These are phyloP conservation scores for Nycteola revayana DNA, from an alignment of 2,888 invertebrate species.

Conservation along the genomic window DNA sequence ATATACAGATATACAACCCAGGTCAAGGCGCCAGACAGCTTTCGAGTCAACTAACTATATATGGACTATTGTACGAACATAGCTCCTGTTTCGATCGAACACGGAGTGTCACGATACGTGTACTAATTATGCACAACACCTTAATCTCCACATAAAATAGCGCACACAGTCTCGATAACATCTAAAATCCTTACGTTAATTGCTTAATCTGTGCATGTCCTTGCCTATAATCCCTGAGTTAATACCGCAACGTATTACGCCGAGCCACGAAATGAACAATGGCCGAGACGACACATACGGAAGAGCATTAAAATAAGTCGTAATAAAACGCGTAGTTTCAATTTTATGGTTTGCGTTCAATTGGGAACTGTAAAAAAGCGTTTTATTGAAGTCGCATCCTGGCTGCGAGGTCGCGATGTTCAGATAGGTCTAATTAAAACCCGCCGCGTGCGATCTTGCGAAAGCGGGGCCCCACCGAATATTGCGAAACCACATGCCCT, in stretches of 20 bases:
- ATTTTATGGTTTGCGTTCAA: slow-evolving; percentile 76
- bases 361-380: slow-evolving; percentile 77
- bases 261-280: slow-evolving; percentile 54
- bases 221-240: slow-evolving; percentile 53
- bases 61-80: slow-evolving; percentile 57
- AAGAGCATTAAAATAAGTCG: slow-evolving; percentile 71
- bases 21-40: slow-evolving; percentile 78
- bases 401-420: slow-evolving; percentile 70
- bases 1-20: slow-evolving; percentile 61
- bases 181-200: slow-evolving; percentile 54
- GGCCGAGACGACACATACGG: slow-evolving; percentile 61
- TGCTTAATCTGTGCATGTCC: slow-evolving; percentile 66
- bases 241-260: slow-evolving; percentile 32
- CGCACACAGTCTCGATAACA: slow-evolving; percentile 49
- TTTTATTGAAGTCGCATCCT: slow-evolving; percentile 79
- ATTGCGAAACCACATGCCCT: slow-evolving; percentile 61
- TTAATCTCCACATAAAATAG: slow-evolving; percentile 65
- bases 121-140: slow-evolving; percentile 52
- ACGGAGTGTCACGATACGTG: slow-evolving; percentile 56
- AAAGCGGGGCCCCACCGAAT: slow-evolving; percentile 52
- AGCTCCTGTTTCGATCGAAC: slow-evolving; percentile 55
- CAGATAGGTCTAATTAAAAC: slow-evolving; percentile 76
- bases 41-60: slow-evolving; percentile 67
- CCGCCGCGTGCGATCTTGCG: slow-evolving; percentile 62
- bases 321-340: slow-evolving; percentile 75